Evolutionary conservation across 1,140 invertebrate genomes (phyloP), one percentile per base, ranked within the genome.

Genomic region (Pseudobourletiella spinata): DNA sequence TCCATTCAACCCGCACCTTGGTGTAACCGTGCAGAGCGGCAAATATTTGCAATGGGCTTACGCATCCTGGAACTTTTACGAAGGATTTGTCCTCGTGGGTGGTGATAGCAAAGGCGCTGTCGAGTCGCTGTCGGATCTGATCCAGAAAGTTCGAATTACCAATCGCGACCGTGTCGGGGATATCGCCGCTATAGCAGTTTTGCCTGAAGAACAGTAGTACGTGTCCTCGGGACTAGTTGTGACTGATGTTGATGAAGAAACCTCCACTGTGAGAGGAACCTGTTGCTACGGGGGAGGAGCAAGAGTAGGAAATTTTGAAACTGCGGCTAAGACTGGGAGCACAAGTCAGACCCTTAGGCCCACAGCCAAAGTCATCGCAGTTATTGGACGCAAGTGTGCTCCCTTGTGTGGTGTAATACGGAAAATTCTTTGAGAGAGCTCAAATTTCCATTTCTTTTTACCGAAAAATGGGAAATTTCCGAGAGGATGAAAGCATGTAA

Each of bases 131-230:
- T n/a, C n/a, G n/a, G n/a, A 97, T 59, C 78, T 97, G 16, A 78
- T 98, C 30, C 91, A 95, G 85, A 94, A 94, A 6, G 79, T 86
- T 58, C 80, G 82, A 57, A 84, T 88, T 63, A 80, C 97, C 26
- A 99, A 99, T 76, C 80, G 97, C 58, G 91, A 92, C n/a, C 85
- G 98, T 2, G 89, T 98, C 76, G 94, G 59, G 1, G 97, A 99
- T 75, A 79, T 86, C 60, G 95, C 99, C 15, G 95, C 91, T 14
- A 76, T 99, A 59, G 84, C 96, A 77, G 76, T 99, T 18, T 80
- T 99, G 25, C 88, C 92, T 2, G 82, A 98, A 78, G 80, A 82
- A 46, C 78, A 98, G 72, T 99, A 96, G 96, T 84, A 85, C 52
- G 77, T 83, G 29, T 86, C 93, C 22, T 88, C 88, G 76, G 86